A percentile compares a stretch with the other conserved stretches of the same genome.
phyloP scores from a whole-genome alignment of 37 sponge, comb jelly and placozoan genomes.

The Petrosia ficiformis region DNA sequence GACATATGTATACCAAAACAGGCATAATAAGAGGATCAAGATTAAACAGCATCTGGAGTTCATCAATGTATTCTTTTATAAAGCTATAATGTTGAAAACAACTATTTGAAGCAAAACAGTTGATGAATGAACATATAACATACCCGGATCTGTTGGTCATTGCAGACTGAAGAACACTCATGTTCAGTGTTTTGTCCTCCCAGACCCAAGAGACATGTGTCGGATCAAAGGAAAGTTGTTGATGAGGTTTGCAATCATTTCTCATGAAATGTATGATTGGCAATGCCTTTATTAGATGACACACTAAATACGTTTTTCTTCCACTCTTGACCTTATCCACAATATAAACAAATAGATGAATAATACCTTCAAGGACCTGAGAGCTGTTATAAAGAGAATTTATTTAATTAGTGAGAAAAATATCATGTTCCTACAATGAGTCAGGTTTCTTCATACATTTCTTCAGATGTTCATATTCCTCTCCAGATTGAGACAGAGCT shows the following conservation, averaged over 20 bases:
- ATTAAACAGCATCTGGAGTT: background rate
- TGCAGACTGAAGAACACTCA: background rate
- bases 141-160: background rate
- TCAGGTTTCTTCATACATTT: no score
- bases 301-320: background rate
- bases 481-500: no score
- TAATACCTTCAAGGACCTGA: no score
- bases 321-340: background rate
- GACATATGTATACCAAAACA: slow-evolving; percentile 25
- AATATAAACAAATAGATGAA: background rate
- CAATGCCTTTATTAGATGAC: background rate
- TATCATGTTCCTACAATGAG: no score
- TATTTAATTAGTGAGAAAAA: no score
- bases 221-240: background rate
- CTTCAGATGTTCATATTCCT: no score
- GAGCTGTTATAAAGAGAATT: no score
- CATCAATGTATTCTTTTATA: background rate
- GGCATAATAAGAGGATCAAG: slow-evolving; percentile 26
- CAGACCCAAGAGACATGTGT: background rate
- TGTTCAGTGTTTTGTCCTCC: background rate
- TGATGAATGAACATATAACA: no score
- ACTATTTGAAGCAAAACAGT: no score
- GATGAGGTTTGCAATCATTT: background rate
- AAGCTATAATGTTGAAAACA: slow-evolving; percentile 3
- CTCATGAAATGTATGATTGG: background rate